Conservation (phyloP, 2,113 vertebrate genomes). For the Thamnaconus septentrionalis region DNA sequence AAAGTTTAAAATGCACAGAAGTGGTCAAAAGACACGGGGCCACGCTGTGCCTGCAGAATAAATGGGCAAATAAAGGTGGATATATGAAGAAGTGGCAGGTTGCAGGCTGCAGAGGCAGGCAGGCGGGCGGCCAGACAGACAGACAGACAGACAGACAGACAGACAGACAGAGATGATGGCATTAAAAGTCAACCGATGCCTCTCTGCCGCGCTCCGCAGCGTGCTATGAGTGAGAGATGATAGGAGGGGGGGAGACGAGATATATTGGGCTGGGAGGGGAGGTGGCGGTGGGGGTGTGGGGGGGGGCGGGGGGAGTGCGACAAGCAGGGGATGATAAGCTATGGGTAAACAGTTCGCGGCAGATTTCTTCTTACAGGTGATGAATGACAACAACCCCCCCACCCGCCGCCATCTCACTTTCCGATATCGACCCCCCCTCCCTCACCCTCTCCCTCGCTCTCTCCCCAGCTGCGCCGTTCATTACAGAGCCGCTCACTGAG, state of each 20-base stretch:
- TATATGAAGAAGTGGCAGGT: neutral
- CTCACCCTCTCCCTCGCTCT: slow-evolving; percentile 14
- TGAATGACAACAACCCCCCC: slow-evolving; percentile 69
- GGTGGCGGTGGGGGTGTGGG: slow-evolving; percentile 16
- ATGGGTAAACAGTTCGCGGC: slow-evolving; percentile 70
- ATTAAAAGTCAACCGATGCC: slow-evolving; percentile 69
- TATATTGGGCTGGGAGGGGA: slow-evolving; percentile 32
- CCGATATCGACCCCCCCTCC: slow-evolving; percentile 23
- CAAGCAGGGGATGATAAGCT: slow-evolving; percentile 65
- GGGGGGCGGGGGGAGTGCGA: slow-evolving; percentile 31
- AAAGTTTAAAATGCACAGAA: too few species aligned
- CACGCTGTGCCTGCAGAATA: neutral
- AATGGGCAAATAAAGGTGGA: neutral
- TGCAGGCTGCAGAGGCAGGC: neutral
- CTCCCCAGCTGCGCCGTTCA: slow-evolving; percentile 32
- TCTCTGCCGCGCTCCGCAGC: slow-evolving; percentile 34
- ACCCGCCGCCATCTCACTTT: slow-evolving; percentile 18
- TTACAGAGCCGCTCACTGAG: slow-evolving; percentile 45
- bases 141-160: slow-evolving; percentile 20
- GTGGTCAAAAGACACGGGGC: neutral
- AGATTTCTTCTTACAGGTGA: slow-evolving; percentile 68
- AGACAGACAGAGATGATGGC: slow-evolving; percentile 47
- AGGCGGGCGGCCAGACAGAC: slow-evolving; percentile 3
- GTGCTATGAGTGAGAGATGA: slow-evolving; percentile 59
- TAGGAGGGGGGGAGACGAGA: slow-evolving; percentile 48